Percentiles rank a stretch among this genome's conserved stretches.
Evolutionary conservation across 2,888 invertebrate species (phyloP).

Genomic region (Sinohyriopsis cumingii): DNA sequence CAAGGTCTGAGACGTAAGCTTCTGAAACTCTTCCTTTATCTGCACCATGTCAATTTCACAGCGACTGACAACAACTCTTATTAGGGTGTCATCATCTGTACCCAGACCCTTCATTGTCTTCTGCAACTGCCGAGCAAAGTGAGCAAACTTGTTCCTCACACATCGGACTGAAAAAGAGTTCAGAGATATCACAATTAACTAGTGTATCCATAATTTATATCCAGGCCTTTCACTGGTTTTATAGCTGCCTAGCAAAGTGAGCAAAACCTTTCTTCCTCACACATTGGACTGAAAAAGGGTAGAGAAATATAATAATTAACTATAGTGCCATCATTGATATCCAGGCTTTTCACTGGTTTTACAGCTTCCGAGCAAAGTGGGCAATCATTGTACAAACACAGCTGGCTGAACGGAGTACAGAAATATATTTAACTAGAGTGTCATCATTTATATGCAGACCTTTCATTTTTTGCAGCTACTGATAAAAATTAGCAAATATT

Average conservation of each 20-base stretch:
- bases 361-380: constrained; percentile 63
- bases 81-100: constrained; percentile 68
- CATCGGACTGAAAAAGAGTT: constrained; percentile 63
- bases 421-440: too few species aligned
- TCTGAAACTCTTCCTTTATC: constrained; percentile 69
- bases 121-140: constrained; percentile 69
- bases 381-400: constrained; percentile 20
- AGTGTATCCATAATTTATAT: constrained; percentile 67
- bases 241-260: constrained; percentile 70
- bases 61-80: constrained; percentile 65
- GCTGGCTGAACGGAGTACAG: too few species aligned
- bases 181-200: not conserved
- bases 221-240: constrained; percentile 67
- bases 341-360: constrained; percentile 66
- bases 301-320: not conserved
- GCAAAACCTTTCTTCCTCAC: constrained; percentile 68
- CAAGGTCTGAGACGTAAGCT: constrained; percentile 61
- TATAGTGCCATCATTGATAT: constrained; percentile 67
- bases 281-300: constrained; percentile 64
- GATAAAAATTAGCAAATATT: constrained; percentile 24
- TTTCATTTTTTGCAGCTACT: too few species aligned
- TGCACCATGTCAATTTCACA: constrained; percentile 72
- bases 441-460: too few species aligned
- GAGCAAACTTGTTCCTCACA: constrained; percentile 67
- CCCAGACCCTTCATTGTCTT: constrained; percentile 70